Conservation (phyloP, 2,888 invertebrate genomes). For the Protonemura montana region DNA sequence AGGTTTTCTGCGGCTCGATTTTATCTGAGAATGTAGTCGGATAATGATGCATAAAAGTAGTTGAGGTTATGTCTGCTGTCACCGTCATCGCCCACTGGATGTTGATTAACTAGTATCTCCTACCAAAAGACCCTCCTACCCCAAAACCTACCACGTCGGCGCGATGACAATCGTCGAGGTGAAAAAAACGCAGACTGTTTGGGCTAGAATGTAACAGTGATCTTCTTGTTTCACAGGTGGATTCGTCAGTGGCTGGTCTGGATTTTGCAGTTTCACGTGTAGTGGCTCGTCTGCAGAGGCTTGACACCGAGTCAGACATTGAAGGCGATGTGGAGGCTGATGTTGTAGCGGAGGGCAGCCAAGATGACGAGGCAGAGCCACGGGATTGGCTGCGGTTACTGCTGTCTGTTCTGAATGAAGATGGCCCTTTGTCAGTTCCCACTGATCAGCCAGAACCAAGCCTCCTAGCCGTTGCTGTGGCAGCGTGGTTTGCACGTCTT, state of each 20-base stretch:
- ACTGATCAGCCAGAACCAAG: neutral
- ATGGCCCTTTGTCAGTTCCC: neutral
- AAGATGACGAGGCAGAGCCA: neutral
- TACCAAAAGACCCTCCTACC: no score
- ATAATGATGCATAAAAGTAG: neutral
- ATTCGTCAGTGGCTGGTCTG: neutral
- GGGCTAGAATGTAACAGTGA: neutral
- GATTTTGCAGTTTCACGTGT: neutral
- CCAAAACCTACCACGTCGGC: neutral
- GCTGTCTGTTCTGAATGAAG: neutral
- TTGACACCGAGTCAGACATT: neutral
- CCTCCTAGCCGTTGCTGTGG: neutral
- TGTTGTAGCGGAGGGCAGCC: neutral
- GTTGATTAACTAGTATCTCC: no score
- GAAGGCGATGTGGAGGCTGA: neutral
- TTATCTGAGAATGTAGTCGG: neutral
- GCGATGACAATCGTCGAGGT: no score
- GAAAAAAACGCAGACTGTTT: no score
- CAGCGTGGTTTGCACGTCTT: neutral
- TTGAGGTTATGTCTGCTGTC: neutral
- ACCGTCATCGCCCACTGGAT: neutral
- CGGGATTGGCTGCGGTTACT: neutral
- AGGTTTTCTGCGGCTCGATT: neutral
- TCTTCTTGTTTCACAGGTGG: neutral
- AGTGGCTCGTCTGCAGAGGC: neutral